Evolutionary conservation across 2,113 vertebrate genomes (phyloP).

Genomic region (Scolopax mira): DNA sequence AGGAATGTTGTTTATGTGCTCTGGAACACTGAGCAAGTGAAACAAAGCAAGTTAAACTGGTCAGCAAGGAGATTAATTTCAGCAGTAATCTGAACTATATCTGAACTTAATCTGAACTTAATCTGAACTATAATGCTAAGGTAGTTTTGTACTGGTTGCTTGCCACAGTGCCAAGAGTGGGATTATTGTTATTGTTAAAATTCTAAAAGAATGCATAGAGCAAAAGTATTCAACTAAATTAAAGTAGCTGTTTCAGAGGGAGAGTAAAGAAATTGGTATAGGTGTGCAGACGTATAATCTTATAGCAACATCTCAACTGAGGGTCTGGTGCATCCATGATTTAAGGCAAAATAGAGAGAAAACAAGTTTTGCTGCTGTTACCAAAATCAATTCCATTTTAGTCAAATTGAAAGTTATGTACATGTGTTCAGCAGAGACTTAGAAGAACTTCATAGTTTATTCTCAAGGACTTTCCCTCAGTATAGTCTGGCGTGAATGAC

Average conservation of each 20-base stretch:
- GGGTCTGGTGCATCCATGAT: neutral
- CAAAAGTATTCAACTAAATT: neutral
- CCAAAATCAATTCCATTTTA: neutral
- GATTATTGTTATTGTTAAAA: neutral
- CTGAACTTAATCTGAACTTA: neutral
- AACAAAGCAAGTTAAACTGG: neutral
- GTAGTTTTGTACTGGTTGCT: neutral
- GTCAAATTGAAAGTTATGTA: neutral
- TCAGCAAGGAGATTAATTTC: neutral
- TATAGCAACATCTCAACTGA: neutral
- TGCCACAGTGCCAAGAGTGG: neutral
- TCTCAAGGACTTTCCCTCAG: neutral
- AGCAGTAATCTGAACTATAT: neutral
- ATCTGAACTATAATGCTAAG: neutral
- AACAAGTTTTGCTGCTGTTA: neutral
- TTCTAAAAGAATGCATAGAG: neutral
- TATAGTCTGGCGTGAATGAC: neutral
- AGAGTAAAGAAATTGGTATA: neutral
- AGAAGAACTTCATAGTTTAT: neutral
- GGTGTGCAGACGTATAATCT: neutral
- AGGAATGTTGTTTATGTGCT: neutral
- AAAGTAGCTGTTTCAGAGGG: neutral
- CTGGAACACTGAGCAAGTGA: neutral
- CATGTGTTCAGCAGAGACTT: neutral
- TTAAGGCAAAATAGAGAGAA: neutral